Conservation (phyloP, 1,140 invertebrate genomes). For the Scaptodrosophila lebanonensis region DNA sequence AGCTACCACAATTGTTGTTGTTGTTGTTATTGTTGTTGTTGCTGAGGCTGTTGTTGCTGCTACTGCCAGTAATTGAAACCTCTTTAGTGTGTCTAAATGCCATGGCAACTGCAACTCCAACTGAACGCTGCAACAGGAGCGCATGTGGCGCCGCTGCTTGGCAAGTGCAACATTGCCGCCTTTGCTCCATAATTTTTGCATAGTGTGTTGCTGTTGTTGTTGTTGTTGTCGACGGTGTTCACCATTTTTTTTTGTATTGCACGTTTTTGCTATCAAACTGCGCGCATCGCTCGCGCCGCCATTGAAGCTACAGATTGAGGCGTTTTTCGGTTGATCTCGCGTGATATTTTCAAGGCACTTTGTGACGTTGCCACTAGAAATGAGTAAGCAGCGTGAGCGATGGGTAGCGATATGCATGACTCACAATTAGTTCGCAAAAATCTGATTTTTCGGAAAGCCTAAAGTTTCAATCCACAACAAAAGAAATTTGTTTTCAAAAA, state of each 20-base stretch:
- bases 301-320: too few species aligned
- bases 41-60: conserved; percentile 56
- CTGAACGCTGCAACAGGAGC: conserved; percentile 14
- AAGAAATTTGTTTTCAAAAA: too few species aligned
- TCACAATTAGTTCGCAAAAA: too few species aligned
- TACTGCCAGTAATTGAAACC: conserved; percentile 72
- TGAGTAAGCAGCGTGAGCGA: too few species aligned
- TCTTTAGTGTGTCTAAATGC: conserved; percentile 74
- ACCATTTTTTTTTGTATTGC: conserved; percentile 34
- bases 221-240: conserved; percentile 22
- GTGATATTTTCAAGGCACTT: conserved; percentile 62
- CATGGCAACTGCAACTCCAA: conserved; percentile 18
- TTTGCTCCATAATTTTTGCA: conserved; percentile 69
- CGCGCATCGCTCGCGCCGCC: conserved; percentile 57
- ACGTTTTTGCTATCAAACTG: conserved; percentile 44
- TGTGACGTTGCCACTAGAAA: too few species aligned
- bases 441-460: too few species aligned
- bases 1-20: conserved; percentile 14
- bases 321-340: too few species aligned
- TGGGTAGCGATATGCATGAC: too few species aligned
- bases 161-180: conserved; percentile 63
- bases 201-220: conserved; percentile 66
- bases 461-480: too few species aligned
- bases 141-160: conserved; percentile 22
- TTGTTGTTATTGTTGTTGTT: conserved; percentile 40